Base-by-base conservation (phyloP, 2,888 invertebrate species). In the Steinernema hermaphroditum region DNA sequence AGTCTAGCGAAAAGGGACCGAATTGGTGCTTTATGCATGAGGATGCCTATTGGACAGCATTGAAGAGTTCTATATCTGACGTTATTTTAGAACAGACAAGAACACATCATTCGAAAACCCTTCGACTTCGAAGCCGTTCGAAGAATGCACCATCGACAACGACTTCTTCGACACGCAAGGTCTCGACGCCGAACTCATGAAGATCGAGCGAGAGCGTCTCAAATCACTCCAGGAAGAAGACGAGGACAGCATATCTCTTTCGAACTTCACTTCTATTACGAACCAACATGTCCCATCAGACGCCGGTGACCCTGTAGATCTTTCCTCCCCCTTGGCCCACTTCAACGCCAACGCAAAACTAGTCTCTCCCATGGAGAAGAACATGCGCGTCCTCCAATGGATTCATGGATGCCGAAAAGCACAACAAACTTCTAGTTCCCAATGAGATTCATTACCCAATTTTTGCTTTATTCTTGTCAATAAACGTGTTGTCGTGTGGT, bases 151-250 rank as follows among this genome's bases (percentile, higher is more conserved):
- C 4, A 27, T 62, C 4, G 32, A 62, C 62, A 29, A 62, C 32
- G 62, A 62, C n/a, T 62, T 62, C 62, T 62, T 62, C 34, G 62
- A 62, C 62, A 27, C 27, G 14, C 62, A 62, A 32, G 62, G 62
- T 16, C 34, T 62, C 14, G 62, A 62, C 32, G 62, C 62, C 6
- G 62, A 62, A n/a, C 62, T 62, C n/a, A 4, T 62, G 32, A 29
- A 62, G 27, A 62, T 62, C n/a, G 62, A 62, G 16, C 62, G 19
- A 2, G 62, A 62, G 19, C 62, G 62, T 2, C 62, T 62, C 16
- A 29, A 19, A 24, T 29, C 62, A 2, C 62, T 62, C 27, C 29
- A 14, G 12, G 32, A 62, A 34, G 62, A 62, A 8, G 62, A 62
- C 29, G 27, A 29, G 12, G 62, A 62, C n/a, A n/a, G n/a, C n/a